Evolutionary conservation across 2,888 invertebrate species (phyloP).

Genomic region (Acrobasis suavella): DNA sequence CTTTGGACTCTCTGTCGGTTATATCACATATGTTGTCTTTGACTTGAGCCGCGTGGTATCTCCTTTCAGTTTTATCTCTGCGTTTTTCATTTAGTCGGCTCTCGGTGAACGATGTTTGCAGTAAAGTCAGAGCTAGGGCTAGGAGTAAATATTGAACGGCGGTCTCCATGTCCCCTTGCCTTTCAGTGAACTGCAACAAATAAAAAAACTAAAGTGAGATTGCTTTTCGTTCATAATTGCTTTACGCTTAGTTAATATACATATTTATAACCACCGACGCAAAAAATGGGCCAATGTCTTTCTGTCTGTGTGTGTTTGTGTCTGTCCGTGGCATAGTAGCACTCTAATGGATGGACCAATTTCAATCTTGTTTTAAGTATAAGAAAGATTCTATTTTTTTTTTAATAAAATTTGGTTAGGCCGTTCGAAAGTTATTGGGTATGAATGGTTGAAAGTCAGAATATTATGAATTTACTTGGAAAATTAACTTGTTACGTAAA

Average conservation of each 20-base stretch:
- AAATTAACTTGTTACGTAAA: too few relatives aligned
- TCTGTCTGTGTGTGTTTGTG: too few relatives aligned
- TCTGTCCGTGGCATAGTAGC: too few relatives aligned
- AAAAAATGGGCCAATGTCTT: too few relatives aligned
- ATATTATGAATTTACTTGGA: too few relatives aligned
- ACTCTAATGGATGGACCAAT: too few relatives aligned
- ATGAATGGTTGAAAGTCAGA: too few relatives aligned
- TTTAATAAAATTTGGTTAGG: too few relatives aligned
- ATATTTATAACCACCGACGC: too few relatives aligned
- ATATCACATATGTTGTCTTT: slow-evolving; percentile 83
- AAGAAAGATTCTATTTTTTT: too few relatives aligned
- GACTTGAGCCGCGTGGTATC: slow-evolving; percentile 62
- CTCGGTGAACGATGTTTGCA: slow-evolving; percentile 79
- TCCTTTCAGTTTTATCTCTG: slow-evolving; percentile 75
- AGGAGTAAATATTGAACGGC: slow-evolving; percentile 78
- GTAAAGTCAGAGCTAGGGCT: slow-evolving; percentile 76
- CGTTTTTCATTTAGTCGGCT: slow-evolving; percentile 80
- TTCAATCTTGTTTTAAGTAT: too few relatives aligned
- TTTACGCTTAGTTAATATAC: not conserved
- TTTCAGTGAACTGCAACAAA: slow-evolving; percentile 69
- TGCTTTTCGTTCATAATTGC: slow-evolving; percentile 30
- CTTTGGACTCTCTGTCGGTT: slow-evolving; percentile 77
- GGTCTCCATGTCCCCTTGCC: slow-evolving; percentile 66
- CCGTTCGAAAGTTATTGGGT: too few relatives aligned
- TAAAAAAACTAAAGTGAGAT: slow-evolving; percentile 45